Conservation (phyloP, 2,888 invertebrate genomes). For the Hydraecia micacea region DNA sequence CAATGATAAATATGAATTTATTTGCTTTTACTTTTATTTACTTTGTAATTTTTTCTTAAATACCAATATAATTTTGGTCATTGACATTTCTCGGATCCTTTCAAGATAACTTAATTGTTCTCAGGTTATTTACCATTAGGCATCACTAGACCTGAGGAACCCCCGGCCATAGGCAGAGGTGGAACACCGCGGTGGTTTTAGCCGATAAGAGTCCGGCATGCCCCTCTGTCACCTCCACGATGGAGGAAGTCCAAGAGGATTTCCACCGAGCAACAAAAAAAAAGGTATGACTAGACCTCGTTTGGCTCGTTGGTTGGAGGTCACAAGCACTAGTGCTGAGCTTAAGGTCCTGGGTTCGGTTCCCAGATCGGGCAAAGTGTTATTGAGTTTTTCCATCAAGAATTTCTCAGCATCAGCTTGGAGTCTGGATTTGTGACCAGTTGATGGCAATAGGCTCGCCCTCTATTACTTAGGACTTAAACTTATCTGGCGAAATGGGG, state of each 20-base stretch:
- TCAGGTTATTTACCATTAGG: neutral
- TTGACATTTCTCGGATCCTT: neutral
- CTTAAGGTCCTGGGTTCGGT: neutral
- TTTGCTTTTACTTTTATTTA: constrained; percentile 2
- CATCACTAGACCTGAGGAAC: too few relatives aligned
- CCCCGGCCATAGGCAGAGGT: too few relatives aligned
- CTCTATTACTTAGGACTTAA: neutral
- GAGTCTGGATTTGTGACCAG: neutral
- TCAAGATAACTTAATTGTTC: neutral
- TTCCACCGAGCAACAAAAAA: too few relatives aligned
- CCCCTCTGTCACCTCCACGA: too few relatives aligned
- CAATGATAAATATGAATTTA: neutral
- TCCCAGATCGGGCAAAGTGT: neutral
- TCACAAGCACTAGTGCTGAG: too few relatives aligned
- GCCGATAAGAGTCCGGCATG: too few relatives aligned
- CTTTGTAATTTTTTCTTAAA: neutral
- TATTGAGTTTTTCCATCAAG: neutral
- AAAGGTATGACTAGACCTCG: too few relatives aligned
- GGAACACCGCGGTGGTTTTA: too few relatives aligned
- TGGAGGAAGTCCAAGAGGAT: too few relatives aligned
- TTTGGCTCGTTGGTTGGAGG: neutral
- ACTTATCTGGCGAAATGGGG: neutral
- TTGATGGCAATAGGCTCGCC: neutral
- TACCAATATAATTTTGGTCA: neutral
- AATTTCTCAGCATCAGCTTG: neutral